phyloP scores from a whole-genome alignment of 2,888 invertebrate species.

The Epinotia nisella region DNA sequence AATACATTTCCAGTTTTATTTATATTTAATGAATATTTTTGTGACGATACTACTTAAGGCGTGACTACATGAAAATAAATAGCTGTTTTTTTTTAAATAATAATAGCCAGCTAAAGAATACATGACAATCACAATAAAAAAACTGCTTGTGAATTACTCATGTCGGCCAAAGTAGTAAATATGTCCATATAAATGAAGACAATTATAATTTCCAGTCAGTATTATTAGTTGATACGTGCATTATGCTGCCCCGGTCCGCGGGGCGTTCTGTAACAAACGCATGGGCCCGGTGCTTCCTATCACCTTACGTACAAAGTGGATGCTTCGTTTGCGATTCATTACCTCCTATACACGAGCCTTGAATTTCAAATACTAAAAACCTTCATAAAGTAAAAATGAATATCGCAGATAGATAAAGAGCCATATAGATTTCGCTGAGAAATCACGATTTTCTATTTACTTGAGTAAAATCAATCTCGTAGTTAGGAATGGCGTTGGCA shows the following conservation, averaged over 20 bases:
- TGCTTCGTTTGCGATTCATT: constrained; percentile 27
- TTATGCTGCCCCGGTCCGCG: constrained; percentile 56
- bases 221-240: constrained; percentile 70
- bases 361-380: constrained; percentile 37
- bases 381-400: constrained; percentile 48
- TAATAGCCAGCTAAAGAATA: constrained; percentile 34
- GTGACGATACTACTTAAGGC: constrained; percentile 38
- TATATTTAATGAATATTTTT: constrained; percentile 5
- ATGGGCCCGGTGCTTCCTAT: constrained; percentile 68
- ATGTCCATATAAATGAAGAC: constrained; percentile 67
- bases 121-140: constrained; percentile 35
- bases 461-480: constrained; percentile 76
- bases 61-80: constrained; percentile 16
- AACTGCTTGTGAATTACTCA: constrained; percentile 68
- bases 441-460: constrained; percentile 75
- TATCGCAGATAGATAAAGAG: constrained; percentile 61
- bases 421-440: constrained; percentile 73
- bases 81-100: constrained; percentile 28
- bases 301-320: constrained; percentile 18
- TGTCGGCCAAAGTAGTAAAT: constrained; percentile 79
- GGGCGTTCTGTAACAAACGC: constrained; percentile 55
- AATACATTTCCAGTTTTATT: background rate
- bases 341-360: constrained; percentile 34
- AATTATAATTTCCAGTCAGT: constrained; percentile 80
- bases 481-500: constrained; percentile 77